phyloP scores from a whole-genome alignment of 1,140 invertebrate species.

The Magallana gigas region DNA sequence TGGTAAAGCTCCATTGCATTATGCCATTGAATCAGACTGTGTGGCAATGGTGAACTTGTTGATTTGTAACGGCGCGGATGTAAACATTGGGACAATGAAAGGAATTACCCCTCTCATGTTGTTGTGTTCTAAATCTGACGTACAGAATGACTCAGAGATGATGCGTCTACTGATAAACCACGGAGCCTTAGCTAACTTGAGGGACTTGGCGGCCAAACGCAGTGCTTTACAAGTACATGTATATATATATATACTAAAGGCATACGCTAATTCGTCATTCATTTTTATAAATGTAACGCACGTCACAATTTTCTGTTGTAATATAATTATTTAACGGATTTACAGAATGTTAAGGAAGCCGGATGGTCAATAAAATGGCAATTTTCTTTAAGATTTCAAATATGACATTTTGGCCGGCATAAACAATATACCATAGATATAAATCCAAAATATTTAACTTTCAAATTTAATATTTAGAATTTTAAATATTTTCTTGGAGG shows the following conservation, averaged over 20 bases:
- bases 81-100: slow-evolving; percentile 46
- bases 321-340: too few species aligned
- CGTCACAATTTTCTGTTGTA: too few species aligned
- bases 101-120: slow-evolving; percentile 59
- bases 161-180: slow-evolving; percentile 50
- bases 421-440: too few species aligned
- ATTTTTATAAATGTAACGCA: too few species aligned
- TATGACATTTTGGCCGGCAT: too few species aligned
- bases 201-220: slow-evolving; percentile 55
- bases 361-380: too few species aligned
- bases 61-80: slow-evolving; percentile 49
- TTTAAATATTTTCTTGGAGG: too few species aligned
- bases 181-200: slow-evolving; percentile 50
- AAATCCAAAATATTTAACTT: too few species aligned
- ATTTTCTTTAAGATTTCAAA: too few species aligned
- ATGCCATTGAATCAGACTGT: slow-evolving; percentile 52
- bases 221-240: slow-evolving; percentile 56
- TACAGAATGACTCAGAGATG: slow-evolving; percentile 26
- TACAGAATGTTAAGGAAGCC: too few species aligned
- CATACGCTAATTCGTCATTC: too few species aligned
- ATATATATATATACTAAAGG: slow-evolving; percentile 17
- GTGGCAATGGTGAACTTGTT: slow-evolving; percentile 44
- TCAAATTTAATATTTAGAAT: too few species aligned
- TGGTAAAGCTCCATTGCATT: slow-evolving; percentile 58
- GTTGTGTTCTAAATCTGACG: slow-evolving; percentile 31